Conservation (phyloP, 2,888 invertebrate genomes). For the Nudaria mundana region DNA sequence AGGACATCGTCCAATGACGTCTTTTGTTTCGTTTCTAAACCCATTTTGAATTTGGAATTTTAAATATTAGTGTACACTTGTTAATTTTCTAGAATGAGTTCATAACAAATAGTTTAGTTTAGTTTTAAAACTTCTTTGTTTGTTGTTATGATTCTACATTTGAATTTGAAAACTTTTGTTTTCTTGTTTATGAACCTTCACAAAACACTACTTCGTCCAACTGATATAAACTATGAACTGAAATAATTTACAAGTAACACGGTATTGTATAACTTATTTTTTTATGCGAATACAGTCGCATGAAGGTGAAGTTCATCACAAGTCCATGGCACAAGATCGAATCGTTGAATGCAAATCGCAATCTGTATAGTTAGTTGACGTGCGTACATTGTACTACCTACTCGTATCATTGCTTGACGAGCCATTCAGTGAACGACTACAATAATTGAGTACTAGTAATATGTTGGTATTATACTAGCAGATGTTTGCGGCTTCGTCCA, state of each 20-base stretch:
- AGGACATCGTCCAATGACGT: slow-evolving; percentile 61
- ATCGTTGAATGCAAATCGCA: slow-evolving; percentile 21
- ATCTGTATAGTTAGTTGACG: slow-evolving; percentile 14
- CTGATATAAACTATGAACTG: too few species aligned
- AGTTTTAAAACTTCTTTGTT: background rate
- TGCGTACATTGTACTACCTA: too few species aligned
- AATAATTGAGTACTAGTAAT: too few species aligned
- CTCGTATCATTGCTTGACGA: too few species aligned
- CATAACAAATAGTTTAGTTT: background rate
- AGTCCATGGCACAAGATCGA: slow-evolving; percentile 5
- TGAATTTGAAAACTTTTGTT: too few species aligned
- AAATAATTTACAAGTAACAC: background rate
- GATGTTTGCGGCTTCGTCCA: too few species aligned
- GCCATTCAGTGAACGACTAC: slow-evolving; percentile 22
- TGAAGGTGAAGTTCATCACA: background rate
- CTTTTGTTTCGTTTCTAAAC: slow-evolving; percentile 14
- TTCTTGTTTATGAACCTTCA: too few species aligned
- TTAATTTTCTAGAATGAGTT: background rate
- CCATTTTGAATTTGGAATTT: slow-evolving; percentile 10
- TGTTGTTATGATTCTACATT: background rate
- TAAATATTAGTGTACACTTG: background rate
- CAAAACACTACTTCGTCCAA: too few species aligned
- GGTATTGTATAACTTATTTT: background rate
- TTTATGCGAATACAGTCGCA: background rate
- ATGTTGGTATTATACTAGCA: too few species aligned